phyloP scores from a whole-genome alignment of 2,113 vertebrate species.

The Romanogobio albipinnatus region DNA sequence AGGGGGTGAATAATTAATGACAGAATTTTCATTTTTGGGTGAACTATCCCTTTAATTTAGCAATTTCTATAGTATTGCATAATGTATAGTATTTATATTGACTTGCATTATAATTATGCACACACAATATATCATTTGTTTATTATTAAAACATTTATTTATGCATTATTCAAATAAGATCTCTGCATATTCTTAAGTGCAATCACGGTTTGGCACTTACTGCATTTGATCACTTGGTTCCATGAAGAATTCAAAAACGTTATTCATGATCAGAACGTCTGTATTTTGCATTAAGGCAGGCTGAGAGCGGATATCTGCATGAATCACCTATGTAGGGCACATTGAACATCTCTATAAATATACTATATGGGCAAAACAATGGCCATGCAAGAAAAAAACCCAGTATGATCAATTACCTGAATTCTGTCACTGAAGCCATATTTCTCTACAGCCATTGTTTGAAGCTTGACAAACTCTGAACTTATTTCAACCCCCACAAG shows the following conservation, averaged over 20 bases:
- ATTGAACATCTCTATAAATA: conserved; percentile 30
- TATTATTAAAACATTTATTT: neutral
- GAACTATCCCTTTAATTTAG: no score
- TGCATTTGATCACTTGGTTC: conserved; percentile 83
- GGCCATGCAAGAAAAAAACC: neutral
- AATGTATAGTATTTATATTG: no score
- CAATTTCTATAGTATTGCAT: no score
- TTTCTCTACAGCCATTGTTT: conserved; percentile 82
- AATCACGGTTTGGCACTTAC: conserved; percentile 66
- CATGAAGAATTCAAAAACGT: conserved; percentile 96
- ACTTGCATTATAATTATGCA: no score
- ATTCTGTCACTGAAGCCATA: conserved; percentile 84
- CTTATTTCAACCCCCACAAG: conserved; percentile 88
- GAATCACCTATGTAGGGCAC: conserved; percentile 80
- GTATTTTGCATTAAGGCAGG: conserved; percentile 81
- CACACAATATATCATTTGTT: neutral
- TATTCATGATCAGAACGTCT: conserved; percentile 93
- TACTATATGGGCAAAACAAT: neutral
- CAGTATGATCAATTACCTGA: conserved; percentile 71
- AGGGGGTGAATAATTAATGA: no score
- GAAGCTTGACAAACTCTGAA: conserved; percentile 86
- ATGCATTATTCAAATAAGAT: neutral
- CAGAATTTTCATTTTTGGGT: no score
- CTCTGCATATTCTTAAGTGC: neutral
- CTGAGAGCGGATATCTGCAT: conserved; percentile 85